These are phyloP conservation scores for Coluber constrictor DNA, from an alignment of 2,797 vertebrate species.

Conservation along the genomic window DNA sequence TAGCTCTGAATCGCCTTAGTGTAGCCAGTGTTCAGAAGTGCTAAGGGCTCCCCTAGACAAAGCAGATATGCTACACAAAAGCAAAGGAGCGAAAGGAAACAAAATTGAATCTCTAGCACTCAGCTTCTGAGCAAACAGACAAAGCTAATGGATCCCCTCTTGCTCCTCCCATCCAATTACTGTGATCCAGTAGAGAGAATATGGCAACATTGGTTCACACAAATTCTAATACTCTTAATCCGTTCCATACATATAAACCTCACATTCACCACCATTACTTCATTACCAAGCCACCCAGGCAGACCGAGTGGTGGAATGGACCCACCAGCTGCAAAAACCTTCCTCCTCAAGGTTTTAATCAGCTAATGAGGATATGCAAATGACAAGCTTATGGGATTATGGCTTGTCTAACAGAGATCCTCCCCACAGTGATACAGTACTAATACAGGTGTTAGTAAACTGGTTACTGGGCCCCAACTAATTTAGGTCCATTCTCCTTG, in stretches of 20 bases:
- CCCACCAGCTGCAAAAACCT: slow-evolving; percentile 70
- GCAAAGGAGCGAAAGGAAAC: slow-evolving; percentile 79
- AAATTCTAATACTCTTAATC: slow-evolving; percentile 90
- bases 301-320: slow-evolving; percentile 76
- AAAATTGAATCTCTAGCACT: slow-evolving; percentile 89
- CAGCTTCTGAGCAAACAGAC: slow-evolving; percentile 91
- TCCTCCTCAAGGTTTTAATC: slow-evolving; percentile 77
- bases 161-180: slow-evolving; percentile 97
- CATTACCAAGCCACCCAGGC: slow-evolving; percentile 94
- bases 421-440: slow-evolving; percentile 78
- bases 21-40: slow-evolving; percentile 82
- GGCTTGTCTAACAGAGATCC: slow-evolving; percentile 81
- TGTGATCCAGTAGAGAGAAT: slow-evolving; percentile 83
- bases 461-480: slow-evolving; percentile 82
- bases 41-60: slow-evolving; percentile 81
- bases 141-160: slow-evolving; percentile 85
- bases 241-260: slow-evolving; percentile 87
- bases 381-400: slow-evolving; percentile 93
- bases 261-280: slow-evolving; percentile 78
- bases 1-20: slow-evolving; percentile 83
- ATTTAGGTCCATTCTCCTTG: slow-evolving; percentile 82
- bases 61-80: slow-evolving; percentile 81
- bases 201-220: slow-evolving; percentile 84
- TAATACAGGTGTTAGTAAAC: slow-evolving; percentile 97
- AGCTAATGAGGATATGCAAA: slow-evolving; percentile 90